Base-by-base conservation (phyloP, 2,888 invertebrate species). In the Opisthograptis luteolata region DNA sequence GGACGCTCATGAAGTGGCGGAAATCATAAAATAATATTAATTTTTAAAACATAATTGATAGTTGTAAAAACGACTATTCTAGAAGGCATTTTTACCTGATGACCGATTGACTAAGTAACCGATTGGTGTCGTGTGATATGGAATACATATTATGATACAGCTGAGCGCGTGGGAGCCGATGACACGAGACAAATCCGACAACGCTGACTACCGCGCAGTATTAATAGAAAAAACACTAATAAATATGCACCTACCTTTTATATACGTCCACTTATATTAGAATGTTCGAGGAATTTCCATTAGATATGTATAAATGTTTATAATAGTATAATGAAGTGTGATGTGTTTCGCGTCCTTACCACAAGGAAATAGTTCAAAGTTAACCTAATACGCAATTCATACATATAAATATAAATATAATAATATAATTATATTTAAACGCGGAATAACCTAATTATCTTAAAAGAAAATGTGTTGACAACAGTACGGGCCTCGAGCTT, bases 81-180 rank as follows among this genome's bases (percentile, higher is more conserved):
- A 70, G 67, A 73, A 71, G 58, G 59, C 66, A 64, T 67, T 60
- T 70, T 46, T 63, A 55, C 62, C 56, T 54, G 61, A 58, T 73
- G 64, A 66, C 67, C 66, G 67, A 72, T 72, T 71, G 70, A 71
- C 68, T 72, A 71, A 73, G 70, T 72, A 64, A 69, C 59, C 61
- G 66, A 73, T 63, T 70, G 58, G 70, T 74, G 71, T 70, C 66
- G 70, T 70, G 73, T 70, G 70, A 67, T 76, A 70, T 63, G 44
- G 54, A 70, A 73, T n/a, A n/a, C n/a, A n/a, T n/a, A n/a, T 68
- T 71, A 71, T 76, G 68, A 73, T 73, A 73, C 63, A 59, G 53
- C 28, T 45, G 60, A 45, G 51, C 19, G 75, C 56, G 81, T 81
- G 72, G 81, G 81, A 68, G 69, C 66, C 62, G 72, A 55, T 60